phyloP scores from a whole-genome alignment of 2,113 vertebrate genomes.

The Macrotis lagotis region DNA sequence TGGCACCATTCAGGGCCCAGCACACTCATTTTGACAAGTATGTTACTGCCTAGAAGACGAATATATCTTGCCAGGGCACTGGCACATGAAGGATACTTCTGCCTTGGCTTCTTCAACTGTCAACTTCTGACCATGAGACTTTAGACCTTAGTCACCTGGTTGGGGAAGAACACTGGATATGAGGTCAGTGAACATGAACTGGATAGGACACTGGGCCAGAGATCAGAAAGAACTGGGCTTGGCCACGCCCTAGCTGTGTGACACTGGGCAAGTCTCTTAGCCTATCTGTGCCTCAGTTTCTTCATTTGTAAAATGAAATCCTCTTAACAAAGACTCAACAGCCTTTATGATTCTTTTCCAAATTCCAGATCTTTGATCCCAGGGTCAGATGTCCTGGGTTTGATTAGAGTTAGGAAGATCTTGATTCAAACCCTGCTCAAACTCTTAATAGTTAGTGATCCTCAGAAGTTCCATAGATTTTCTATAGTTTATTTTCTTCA shows the following conservation, averaged over 20 bases:
- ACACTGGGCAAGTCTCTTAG: neutral
- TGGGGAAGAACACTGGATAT: neutral
- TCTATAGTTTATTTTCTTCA: neutral
- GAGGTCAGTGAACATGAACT: neutral
- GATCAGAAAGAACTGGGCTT: neutral
- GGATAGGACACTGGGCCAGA: neutral
- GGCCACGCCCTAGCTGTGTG: neutral
- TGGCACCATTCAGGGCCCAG: neutral
- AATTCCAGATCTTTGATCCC: neutral
- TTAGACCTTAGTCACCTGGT: neutral
- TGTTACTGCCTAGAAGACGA: neutral
- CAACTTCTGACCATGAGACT: neutral
- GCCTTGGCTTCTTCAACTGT: neutral
- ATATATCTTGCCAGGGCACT: neutral
- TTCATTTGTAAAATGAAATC: neutral
- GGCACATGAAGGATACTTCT: neutral
- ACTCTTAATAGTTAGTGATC: neutral
- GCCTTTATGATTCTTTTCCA: neutral
- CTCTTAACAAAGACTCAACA: neutral
- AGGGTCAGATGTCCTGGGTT: neutral
- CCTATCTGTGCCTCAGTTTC: neutral
- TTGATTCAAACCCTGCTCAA: neutral
- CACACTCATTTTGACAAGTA: neutral
- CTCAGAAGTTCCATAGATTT: neutral
- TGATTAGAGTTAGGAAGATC: neutral